Percentiles rank a stretch among this genome's conserved stretches.
Evolutionary conservation across 2,797 vertebrate genomes (phyloP).

Genomic region (Syncerus caffer): DNA sequence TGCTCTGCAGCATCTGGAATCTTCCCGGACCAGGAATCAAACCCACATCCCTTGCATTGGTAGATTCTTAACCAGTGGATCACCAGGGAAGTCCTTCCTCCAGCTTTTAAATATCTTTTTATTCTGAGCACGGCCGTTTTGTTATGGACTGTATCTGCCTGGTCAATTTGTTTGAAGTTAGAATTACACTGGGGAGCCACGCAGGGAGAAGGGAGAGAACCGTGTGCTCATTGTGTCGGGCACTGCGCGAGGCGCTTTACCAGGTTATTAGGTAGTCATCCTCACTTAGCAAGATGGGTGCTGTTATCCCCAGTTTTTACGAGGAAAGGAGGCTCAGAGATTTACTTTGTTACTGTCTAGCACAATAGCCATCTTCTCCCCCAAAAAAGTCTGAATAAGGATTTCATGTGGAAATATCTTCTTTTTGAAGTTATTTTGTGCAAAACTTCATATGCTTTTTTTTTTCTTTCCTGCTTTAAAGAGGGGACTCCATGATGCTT

Average conservation of each 20-base stretch:
- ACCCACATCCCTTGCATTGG: not conserved
- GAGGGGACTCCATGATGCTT: not conserved
- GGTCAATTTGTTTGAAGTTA: not conserved
- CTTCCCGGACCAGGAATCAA: not conserved
- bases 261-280: not conserved
- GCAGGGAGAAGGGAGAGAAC: not conserved
- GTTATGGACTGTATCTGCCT: not conserved
- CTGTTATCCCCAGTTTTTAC: not conserved
- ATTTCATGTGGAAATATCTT: not conserved
- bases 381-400: not conserved
- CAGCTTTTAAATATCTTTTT: not conserved
- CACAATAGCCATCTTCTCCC: not conserved
- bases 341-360: not conserved
- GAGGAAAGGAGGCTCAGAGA: not conserved
- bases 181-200: not conserved
- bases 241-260: not conserved
- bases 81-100: not conserved
- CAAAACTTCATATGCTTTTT: not conserved
- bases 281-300: not conserved
- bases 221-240: fast-evolving
- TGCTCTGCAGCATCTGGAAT: not conserved
- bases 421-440: not conserved
- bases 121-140: not conserved
- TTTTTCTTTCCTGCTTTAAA: not conserved
- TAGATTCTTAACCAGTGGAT: not conserved